These are phyloP conservation scores for Scaptomyza pallida DNA, from an alignment of 1,140 invertebrate species.

Conservation along the genomic window DNA sequence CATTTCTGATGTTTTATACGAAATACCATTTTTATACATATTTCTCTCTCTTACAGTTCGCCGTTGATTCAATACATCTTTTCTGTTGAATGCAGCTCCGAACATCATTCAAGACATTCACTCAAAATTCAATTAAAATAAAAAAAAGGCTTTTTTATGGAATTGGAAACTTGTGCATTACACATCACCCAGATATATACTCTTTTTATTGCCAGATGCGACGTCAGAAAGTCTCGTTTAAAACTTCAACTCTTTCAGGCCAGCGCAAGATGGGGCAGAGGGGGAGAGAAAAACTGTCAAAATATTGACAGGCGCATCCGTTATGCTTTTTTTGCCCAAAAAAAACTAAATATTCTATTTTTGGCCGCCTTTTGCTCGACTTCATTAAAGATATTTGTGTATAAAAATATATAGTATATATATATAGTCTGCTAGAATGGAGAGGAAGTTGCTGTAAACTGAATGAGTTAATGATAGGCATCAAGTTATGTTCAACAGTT, in stretches of 20 bases:
- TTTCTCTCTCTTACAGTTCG: slow-evolving; percentile 5
- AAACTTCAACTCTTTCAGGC: neutral
- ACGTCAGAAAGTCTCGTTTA: slow-evolving; percentile 47
- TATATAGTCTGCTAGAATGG: slow-evolving; percentile 34
- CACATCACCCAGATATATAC: neutral
- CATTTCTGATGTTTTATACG: slow-evolving; percentile 65
- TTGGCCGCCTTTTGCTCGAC: slow-evolving; percentile 44
- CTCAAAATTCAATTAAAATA: slow-evolving; percentile 77
- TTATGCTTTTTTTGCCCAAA: slow-evolving; percentile 73
- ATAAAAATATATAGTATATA: slow-evolving; percentile 55
- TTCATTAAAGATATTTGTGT: slow-evolving; percentile 70
- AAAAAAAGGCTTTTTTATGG: slow-evolving; percentile 66
- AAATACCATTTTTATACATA: slow-evolving; percentile 75
- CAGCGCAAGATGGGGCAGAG: no score
- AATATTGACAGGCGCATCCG: slow-evolving; percentile 81
- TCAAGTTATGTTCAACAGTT: neutral
- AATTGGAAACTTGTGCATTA: slow-evolving; percentile 33
- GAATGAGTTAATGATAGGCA: slow-evolving; percentile 66
- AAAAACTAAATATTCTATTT: slow-evolving; percentile 81
- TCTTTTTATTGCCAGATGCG: slow-evolving; percentile 38
- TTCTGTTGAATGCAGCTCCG: slow-evolving; percentile 18
- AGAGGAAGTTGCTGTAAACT: slow-evolving; percentile 30
- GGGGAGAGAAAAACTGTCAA: slow-evolving; percentile 66
- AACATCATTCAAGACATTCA: neutral
- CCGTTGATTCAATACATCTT: slow-evolving; percentile 33